phyloP scores from a whole-genome alignment of 2,113 vertebrate genomes.

The Urocitellus parryii region DNA sequence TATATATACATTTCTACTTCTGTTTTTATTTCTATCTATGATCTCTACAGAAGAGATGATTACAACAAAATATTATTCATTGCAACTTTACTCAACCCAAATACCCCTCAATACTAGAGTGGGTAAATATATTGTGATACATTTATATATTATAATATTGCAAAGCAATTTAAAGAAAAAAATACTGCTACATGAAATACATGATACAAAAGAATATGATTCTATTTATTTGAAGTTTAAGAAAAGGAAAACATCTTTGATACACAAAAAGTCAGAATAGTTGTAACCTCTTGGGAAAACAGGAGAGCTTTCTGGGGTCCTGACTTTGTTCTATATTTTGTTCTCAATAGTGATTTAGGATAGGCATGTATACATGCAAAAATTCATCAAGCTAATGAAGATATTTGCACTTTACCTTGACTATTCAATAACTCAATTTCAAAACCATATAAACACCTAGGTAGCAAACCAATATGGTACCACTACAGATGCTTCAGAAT shows the following conservation, averaged over 20 bases:
- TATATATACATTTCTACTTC: neutral
- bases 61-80: neutral
- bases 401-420: neutral
- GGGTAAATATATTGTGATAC: neutral
- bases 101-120: neutral
- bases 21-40: neutral
- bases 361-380: neutral
- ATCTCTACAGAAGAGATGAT: neutral
- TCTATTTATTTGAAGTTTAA: slow-evolving; percentile 8
- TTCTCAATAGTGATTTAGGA: neutral
- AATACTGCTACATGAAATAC: neutral
- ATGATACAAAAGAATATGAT: neutral
- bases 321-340: neutral
- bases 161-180: neutral
- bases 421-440: neutral
- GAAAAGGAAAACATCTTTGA: neutral
- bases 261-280: neutral
- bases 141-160: neutral
- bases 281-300: neutral
- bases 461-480: neutral
- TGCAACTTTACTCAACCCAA: neutral
- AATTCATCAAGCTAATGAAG: neutral
- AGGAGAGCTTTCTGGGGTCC: neutral
- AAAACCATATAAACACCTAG: neutral
- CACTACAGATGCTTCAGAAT: neutral